Base-by-base conservation (phyloP, 2,113 vertebrate genomes). In the Urocynchramus pylzowi region DNA sequence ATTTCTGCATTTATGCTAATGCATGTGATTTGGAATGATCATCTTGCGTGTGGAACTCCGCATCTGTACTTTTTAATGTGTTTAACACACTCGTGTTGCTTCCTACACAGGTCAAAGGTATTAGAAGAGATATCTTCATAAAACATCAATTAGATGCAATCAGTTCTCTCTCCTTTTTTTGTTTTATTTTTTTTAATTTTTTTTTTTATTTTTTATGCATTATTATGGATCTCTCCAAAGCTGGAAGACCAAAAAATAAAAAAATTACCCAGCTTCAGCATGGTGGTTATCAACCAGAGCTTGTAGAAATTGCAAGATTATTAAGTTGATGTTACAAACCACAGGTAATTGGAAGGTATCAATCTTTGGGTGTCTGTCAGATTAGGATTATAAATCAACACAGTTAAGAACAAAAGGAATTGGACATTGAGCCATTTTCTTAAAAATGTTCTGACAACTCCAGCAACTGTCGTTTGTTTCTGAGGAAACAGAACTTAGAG, bases 1-100 rank as follows among this genome's bases (percentile, higher is more conserved):
- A 96, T 94, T 93, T 94, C 95, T 96, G 52, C 80, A 73, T 81
- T 96, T 96, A 94, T 96, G 93, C 73, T 94, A 94, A 96, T 88
- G 28, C 19, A 27, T 87, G 78, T 92, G 79, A 84, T 95, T 95
- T 86, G 79, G 83, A 96, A 89, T 87, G 69, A 92, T 90, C 92
- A 35, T 75, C 68, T 33, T 90, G 83, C 73, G 33, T 1, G 1
- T 86, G 74, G 54, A 94, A 78, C 23, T 44, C 44, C 20, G 64
- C 83, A 78, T 86, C 85, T 86, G 96, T 35, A 84, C 83, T 59
- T 81, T 28, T 70, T 87, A 71, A 88, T 84, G 42, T 30, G 9
- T 74, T 74, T 93, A 86, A 92, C 57, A 68, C 0, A 6, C 60
- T 81, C 30, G 17, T n/a, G 19, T 41, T 5, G 1, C 53, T 81